Evolutionary conservation across 2,888 invertebrate species (phyloP).

Genomic region (Actias luna): DNA sequence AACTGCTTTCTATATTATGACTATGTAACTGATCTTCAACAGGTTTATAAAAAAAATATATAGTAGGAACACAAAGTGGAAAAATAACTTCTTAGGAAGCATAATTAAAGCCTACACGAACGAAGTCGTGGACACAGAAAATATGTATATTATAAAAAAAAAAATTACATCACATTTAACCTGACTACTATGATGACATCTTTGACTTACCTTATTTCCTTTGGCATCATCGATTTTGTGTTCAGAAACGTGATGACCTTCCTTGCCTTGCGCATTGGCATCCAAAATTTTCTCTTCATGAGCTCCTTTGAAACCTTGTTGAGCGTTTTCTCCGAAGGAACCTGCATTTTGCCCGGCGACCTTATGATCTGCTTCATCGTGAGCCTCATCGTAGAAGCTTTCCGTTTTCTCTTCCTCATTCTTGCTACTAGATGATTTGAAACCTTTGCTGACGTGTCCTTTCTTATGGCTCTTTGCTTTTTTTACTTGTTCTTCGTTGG

Average conservation of each 20-base stretch:
- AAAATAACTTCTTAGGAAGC: too few species aligned
- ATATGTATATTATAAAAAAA: too few species aligned
- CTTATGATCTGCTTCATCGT: conserved; percentile 83
- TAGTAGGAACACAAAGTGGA: too few species aligned
- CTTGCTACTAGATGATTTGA: conserved; percentile 84
- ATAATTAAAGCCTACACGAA: too few species aligned
- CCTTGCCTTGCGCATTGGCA: conserved; percentile 80
- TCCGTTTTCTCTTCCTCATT: conserved; percentile 85
- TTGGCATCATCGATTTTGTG: conserved; percentile 82
- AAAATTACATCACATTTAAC: background rate
- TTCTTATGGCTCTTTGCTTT: conserved; percentile 83
- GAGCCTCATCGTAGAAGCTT: conserved; percentile 84
- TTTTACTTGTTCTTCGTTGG: conserved; percentile 79
- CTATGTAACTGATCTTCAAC: too few species aligned
- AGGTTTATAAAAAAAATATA: too few species aligned
- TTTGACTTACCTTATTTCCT: conserved; percentile 73
- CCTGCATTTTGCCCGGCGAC: conserved; percentile 80
- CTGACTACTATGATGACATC: background rate
- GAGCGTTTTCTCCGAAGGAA: conserved; percentile 80
- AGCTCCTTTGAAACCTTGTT: conserved; percentile 82
- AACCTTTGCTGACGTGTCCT: conserved; percentile 85
- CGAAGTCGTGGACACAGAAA: too few species aligned
- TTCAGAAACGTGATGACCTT: conserved; percentile 81
- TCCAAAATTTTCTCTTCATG: conserved; percentile 82
- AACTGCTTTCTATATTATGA: too few species aligned